A percentile compares a stretch with the other conserved stretches of the same genome.
Evolutionary conservation across 2,113 vertebrate species (phyloP).

Genomic region (Leptosomus discolor): DNA sequence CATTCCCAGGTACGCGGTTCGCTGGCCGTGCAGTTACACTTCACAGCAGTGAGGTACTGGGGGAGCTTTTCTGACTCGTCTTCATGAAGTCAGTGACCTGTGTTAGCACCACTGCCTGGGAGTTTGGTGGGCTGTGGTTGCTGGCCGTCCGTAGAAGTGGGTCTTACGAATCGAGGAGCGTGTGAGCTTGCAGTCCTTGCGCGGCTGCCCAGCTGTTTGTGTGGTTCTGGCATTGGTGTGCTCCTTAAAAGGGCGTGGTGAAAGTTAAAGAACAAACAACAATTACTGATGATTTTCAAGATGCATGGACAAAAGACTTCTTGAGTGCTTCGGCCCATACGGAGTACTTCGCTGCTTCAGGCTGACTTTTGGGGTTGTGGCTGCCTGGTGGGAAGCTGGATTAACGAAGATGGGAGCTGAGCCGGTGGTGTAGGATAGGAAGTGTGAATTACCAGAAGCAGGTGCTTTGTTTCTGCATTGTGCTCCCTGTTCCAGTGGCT

Average conservation of each 20-base stretch:
- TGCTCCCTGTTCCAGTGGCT: not conserved
- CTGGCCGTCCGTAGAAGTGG: not conserved
- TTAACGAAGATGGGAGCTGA: not conserved
- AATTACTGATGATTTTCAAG: not conserved
- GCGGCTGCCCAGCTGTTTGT: not conserved
- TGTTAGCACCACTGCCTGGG: not conserved
- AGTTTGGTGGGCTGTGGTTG: not conserved
- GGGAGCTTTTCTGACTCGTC: not conserved
- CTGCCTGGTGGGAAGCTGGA: not conserved
- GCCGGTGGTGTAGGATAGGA: not conserved
- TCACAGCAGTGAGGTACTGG: not conserved
- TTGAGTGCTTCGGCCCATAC: not conserved
- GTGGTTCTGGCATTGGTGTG: not conserved
- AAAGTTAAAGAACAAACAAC: not conserved
- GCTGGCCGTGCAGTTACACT: not conserved
- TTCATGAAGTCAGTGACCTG: not conserved
- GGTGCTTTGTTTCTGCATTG: not conserved
- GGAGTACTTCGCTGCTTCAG: not conserved
- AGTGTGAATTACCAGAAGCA: not conserved
- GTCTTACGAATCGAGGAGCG: not conserved
- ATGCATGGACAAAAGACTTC: not conserved
- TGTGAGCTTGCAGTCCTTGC: not conserved
- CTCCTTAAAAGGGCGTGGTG: not conserved
- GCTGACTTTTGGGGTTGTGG: not conserved
- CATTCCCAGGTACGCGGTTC: constrained; percentile 90